A percentile compares a stretch with the other conserved stretches of the same genome.
phyloP scores from a whole-genome alignment of 1,140 invertebrate genomes.

The Orius insidiosus region DNA sequence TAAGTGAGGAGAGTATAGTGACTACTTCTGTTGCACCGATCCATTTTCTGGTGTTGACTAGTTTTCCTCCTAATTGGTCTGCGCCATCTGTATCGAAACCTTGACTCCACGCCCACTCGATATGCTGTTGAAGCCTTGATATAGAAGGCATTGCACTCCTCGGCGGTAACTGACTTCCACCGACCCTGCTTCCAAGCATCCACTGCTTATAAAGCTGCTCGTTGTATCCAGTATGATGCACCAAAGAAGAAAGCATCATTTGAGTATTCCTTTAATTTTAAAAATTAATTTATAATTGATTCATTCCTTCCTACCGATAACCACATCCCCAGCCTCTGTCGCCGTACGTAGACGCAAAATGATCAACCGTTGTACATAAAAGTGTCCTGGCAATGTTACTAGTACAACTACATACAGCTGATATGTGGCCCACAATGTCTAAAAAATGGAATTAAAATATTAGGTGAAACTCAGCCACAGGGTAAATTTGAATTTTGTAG shows the following conservation, averaged over 20 bases:
- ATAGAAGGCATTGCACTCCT: conserved; percentile 63
- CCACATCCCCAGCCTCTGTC: no score
- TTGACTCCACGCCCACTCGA: conserved; percentile 72
- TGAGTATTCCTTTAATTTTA: conserved; percentile 60
- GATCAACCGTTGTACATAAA: conserved; percentile 58
- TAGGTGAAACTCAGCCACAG: no score
- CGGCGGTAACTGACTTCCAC: conserved; percentile 27
- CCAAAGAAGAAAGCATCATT: no score
- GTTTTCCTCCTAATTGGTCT: no score
- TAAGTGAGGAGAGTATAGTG: conserved; percentile 56
- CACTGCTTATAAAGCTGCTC: conserved; percentile 37
- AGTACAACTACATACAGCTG: conserved; percentile 45
- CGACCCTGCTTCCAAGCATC: conserved; percentile 25
- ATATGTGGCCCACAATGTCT: conserved; percentile 56
- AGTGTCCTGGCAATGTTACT: conserved; percentile 47
- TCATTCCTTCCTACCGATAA: conserved; percentile 72
- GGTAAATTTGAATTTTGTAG: no score
- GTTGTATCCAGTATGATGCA: conserved; percentile 54
- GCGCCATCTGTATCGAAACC: conserved; percentile 73
- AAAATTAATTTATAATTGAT: no score
- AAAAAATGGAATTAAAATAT: conserved; percentile 17
- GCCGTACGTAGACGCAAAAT: no score
- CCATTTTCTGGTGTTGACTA: no score
- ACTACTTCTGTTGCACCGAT: conserved; percentile 78
- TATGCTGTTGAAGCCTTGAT: conserved; percentile 60